Evolutionary conservation across 2,113 vertebrate species (phyloP).

Genomic region (Syrrhaptes paradoxus): DNA sequence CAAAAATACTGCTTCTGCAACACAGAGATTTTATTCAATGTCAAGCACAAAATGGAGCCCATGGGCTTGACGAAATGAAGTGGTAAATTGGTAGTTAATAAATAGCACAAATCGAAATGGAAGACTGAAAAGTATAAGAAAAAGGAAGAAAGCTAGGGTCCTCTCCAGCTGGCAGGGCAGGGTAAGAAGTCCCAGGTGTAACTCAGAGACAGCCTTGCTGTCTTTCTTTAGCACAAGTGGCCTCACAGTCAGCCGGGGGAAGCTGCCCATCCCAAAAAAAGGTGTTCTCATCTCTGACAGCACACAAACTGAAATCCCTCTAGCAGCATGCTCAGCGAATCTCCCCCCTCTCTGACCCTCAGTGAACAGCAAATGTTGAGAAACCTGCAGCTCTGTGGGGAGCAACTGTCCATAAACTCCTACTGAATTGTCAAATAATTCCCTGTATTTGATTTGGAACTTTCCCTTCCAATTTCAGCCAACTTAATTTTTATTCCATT

Average conservation of each 20-base stretch:
- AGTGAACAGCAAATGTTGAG: not conserved
- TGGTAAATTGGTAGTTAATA: not conserved
- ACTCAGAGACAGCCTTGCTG: not conserved
- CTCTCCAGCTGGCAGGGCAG: not conserved
- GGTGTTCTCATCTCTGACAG: not conserved
- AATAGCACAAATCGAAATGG: not conserved
- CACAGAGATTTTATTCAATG: not conserved
- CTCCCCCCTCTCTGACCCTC: no score
- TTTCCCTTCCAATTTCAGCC: not conserved
- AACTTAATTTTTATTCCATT: not conserved
- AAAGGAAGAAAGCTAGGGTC: not conserved
- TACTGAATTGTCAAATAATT: not conserved
- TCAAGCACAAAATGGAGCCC: not conserved
- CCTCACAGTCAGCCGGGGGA: not conserved
- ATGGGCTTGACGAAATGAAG: not conserved
- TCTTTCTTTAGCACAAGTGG: not conserved
- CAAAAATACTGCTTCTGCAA: not conserved
- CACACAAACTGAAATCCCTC: not conserved
- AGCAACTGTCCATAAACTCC: not conserved
- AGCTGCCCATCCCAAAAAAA: not conserved
- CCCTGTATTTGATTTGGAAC: not conserved
- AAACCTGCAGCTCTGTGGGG: fast-evolving
- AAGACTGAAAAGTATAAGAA: not conserved
- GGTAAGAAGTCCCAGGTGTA: not conserved
- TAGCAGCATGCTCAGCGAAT: fast-evolving